Percentiles rank a stretch among this genome's conserved stretches.
Conservation (phyloP, 2,113 vertebrate genomes). For the Corythornis cristatus region DNA sequence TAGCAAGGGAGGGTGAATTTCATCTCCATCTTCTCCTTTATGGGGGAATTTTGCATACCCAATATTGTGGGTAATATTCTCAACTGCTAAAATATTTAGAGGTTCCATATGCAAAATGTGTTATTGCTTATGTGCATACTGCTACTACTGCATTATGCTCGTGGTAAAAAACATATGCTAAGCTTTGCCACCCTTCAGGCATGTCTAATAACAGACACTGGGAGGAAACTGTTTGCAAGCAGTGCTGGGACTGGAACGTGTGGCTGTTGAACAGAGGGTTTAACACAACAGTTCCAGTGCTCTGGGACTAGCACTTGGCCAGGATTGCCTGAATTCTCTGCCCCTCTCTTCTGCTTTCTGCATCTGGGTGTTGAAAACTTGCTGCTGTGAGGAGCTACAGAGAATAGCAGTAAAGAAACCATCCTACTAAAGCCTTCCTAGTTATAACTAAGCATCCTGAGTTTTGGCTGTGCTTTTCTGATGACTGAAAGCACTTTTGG, state of each 20-base stretch:
- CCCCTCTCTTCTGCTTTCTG: neutral
- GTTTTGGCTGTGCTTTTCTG: neutral
- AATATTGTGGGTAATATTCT: neutral
- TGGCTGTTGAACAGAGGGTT: neutral
- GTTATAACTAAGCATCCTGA: neutral
- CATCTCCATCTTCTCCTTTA: neutral
- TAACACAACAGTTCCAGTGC: neutral
- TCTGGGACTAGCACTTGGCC: neutral
- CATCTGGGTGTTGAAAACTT: neutral
- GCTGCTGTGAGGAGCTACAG: neutral
- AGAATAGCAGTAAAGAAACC: neutral
- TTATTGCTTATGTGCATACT: neutral
- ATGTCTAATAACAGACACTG: neutral
- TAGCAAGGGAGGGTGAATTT: neutral
- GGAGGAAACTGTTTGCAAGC: neutral
- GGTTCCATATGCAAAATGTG: neutral
- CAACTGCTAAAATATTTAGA: conserved; percentile 51
- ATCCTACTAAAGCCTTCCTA: neutral
- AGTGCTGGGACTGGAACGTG: neutral
- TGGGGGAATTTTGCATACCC: neutral
- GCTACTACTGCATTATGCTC: neutral
- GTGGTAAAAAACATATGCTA: neutral
- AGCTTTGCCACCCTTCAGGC: neutral
- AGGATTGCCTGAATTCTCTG: neutral
- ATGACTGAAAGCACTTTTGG: neutral